Evolutionary conservation across 1,140 invertebrate species (phyloP), one percentile per base, ranked within the genome.

Genomic region (Rhopalosiphum padi): DNA sequence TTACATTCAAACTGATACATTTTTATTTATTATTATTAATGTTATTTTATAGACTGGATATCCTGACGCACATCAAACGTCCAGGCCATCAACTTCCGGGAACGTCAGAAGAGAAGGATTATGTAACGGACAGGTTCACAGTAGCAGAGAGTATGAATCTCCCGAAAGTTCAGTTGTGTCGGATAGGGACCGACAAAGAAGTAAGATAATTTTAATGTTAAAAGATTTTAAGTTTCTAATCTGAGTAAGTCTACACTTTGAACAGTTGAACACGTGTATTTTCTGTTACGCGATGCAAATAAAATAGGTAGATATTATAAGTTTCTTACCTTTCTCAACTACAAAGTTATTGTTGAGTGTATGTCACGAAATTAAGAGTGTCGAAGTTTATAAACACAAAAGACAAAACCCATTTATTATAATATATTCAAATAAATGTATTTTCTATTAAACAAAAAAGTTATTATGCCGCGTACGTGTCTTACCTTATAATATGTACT

Each of bases 101-200:
- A 93, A 53, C 30, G 35, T 86, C n/a, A 93, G 91, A n/a, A 41
- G 91, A 46, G 91, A 93, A 53, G 77, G 82, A 37, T 41, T 93
- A 37, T 93, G 91, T 55, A 93, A 93, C 51, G 91, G 91, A 22
- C 91, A 93, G 23, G 48, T 93, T 18, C 91, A 85, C 82, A 85
- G 77, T 7, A 85, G 15, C 15, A 37, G 82, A n/a, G 82, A 93
- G 15, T 93, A 93, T 83, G 89, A 86, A n/a, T 93, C 91, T 8
- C 82, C 91, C 5, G 82, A 93, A 85, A 85, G 91, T 55, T 93
- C 91, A 8, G 35, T 85, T 11, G 1, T n/a, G n/a, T 93, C 91
- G 4, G 91, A 93, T 41, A 86, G 91, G n/a, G 46, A 53, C 46
- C 68, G 82, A 6, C 43, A 93, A 86, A 86, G 82, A 93, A 93